phyloP scores from a whole-genome alignment of 2,113 vertebrate species.

The Embiotoca jacksoni region DNA sequence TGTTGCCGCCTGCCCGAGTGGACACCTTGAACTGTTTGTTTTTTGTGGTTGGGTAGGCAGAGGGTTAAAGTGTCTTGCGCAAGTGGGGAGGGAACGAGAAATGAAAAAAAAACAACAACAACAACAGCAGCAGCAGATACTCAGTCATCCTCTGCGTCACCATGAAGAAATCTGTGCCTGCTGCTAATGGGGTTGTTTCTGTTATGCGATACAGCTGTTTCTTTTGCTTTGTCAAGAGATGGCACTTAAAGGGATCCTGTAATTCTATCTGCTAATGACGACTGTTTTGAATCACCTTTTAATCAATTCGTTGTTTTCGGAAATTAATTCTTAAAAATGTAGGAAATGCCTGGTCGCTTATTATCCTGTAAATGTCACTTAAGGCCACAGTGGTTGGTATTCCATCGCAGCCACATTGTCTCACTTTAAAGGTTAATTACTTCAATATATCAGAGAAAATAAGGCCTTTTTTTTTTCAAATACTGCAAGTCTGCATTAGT shows the following conservation, averaged over 20 bases:
- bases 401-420: too few species aligned
- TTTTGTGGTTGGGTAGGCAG: constrained; percentile 56
- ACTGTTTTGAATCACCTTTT: neutral
- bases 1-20: constrained; percentile 59
- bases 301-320: too few species aligned
- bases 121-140: constrained; percentile 1
- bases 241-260: neutral
- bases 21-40: constrained; percentile 58
- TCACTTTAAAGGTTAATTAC: neutral
- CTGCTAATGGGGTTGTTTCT: constrained; percentile 23
- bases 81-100: neutral
- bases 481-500: neutral
- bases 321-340: too few species aligned
- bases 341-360: too few species aligned
- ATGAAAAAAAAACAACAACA: constrained; percentile 34
- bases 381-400: neutral
- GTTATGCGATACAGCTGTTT: constrained; percentile 39
- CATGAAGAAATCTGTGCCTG: constrained; percentile 22
- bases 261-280: neutral
- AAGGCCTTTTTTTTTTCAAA: neutral
- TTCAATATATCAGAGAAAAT: neutral
- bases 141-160: constrained; percentile 44
- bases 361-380: neutral
- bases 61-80: constrained; percentile 38
- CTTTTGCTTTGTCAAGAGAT: constrained; percentile 18